phyloP scores from a whole-genome alignment of 2,113 vertebrate genomes.

The Pterocles burchelli region DNA sequence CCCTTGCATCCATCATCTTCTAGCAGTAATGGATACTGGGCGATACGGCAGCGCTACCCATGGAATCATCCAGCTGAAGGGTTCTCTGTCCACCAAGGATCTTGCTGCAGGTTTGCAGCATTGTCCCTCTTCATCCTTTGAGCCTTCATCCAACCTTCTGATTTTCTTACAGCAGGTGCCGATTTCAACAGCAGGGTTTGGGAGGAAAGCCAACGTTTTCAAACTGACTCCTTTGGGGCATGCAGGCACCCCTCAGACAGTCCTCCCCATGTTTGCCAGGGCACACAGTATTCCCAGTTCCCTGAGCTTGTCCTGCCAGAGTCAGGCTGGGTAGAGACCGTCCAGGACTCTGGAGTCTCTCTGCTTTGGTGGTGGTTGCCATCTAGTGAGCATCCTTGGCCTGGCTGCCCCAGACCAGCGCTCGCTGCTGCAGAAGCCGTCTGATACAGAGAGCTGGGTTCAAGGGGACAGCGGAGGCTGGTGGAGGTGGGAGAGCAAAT shows the following conservation, averaged over 20 bases:
- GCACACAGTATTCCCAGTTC: accelerated
- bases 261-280: neutral
- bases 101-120: neutral
- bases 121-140: neutral
- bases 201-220: neutral
- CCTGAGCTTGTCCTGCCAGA: neutral
- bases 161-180: neutral
- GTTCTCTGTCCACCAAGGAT: neutral
- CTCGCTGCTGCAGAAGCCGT: neutral
- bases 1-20: neutral
- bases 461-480: neutral
- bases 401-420: neutral
- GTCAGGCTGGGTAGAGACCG: neutral
- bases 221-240: neutral
- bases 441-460: neutral
- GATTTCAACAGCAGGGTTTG: neutral
- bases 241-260: neutral
- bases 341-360: neutral
- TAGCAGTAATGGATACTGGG: neutral
- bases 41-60: accelerated
- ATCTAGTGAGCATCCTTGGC: conserved; percentile 36
- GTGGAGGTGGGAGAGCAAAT: neutral
- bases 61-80: neutral
- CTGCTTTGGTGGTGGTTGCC: conserved; percentile 22
- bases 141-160: neutral